Evolutionary conservation across 2,113 vertebrate species (phyloP).

Genomic region (Butorides virescens): DNA sequence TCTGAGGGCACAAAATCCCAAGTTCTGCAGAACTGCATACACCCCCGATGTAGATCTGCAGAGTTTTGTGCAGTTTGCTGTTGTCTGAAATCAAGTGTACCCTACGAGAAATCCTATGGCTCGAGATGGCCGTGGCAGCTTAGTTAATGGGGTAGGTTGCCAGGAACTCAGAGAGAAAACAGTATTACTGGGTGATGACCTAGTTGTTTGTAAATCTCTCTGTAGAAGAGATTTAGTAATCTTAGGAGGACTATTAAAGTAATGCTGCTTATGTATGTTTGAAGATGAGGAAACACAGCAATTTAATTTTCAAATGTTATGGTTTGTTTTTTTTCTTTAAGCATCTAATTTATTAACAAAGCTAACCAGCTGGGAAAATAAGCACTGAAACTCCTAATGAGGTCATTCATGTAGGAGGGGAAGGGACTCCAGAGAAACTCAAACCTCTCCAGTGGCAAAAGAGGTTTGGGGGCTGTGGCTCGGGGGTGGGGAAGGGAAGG

Average conservation of each 20-base stretch:
- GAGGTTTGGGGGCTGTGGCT: background rate
- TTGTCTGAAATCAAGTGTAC: background rate
- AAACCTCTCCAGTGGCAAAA: background rate
- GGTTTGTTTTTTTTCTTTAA: background rate
- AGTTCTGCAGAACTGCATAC: background rate
- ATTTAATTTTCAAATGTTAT: conserved; percentile 10
- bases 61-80: background rate
- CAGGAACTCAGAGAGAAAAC: background rate
- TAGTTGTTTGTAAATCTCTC: conserved; percentile 27
- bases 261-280: background rate
- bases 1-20: background rate
- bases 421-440: background rate
- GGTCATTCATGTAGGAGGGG: background rate
- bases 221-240: background rate
- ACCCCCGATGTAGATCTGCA: accelerated
- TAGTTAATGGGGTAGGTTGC: background rate
- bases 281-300: background rate
- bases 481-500: background rate
- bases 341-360: background rate
- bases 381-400: background rate
- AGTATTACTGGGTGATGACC: conserved; percentile 15
- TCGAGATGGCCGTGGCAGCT: background rate
- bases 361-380: conserved; percentile 15
- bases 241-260: conserved; percentile 5
- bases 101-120: background rate